Percentiles rank a stretch among this genome's conserved stretches.
These are phyloP conservation scores for Ectropis crepuscularia DNA, from an alignment of 2,888 invertebrate genomes.

Conservation along the genomic window DNA sequence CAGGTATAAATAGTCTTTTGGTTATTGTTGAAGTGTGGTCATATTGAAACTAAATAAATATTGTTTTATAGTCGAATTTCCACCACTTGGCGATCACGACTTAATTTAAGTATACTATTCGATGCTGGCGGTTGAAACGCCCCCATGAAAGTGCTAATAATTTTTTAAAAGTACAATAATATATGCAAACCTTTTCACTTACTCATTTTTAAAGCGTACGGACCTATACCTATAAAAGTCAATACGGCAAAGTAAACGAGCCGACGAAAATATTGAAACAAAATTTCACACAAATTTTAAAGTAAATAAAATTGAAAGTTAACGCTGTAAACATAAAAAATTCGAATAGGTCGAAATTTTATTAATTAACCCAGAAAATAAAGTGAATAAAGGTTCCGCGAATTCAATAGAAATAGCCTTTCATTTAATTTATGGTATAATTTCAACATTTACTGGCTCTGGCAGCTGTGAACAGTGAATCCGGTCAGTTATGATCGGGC, in stretches of 20 bases:
- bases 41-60: too few species aligned
- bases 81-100: too few species aligned
- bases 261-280: slow-evolving; percentile 3
- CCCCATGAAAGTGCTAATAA: too few species aligned
- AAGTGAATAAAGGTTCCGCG: slow-evolving; percentile 7
- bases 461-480: slow-evolving; percentile 1
- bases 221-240: not conserved
- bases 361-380: slow-evolving; percentile 12
- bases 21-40: too few species aligned
- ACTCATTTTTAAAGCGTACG: not conserved
- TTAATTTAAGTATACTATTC: too few species aligned
- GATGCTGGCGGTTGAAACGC: too few species aligned
- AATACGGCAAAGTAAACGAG: not conserved
- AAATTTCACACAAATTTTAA: not conserved
- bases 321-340: not conserved
- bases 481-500: not conserved
- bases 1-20: too few species aligned
- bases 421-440: slow-evolving; percentile 20
- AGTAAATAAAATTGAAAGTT: slow-evolving; percentile 8
- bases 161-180: not conserved
- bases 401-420: slow-evolving; percentile 17
- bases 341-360: slow-evolving; percentile 11
- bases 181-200: not conserved
- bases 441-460: slow-evolving; percentile 1
- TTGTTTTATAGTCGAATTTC: too few species aligned